A percentile compares a stretch with the other conserved stretches of the same genome.
phyloP scores from a whole-genome alignment of 2,888 invertebrate genomes.

The Latrodectus hesperus region DNA sequence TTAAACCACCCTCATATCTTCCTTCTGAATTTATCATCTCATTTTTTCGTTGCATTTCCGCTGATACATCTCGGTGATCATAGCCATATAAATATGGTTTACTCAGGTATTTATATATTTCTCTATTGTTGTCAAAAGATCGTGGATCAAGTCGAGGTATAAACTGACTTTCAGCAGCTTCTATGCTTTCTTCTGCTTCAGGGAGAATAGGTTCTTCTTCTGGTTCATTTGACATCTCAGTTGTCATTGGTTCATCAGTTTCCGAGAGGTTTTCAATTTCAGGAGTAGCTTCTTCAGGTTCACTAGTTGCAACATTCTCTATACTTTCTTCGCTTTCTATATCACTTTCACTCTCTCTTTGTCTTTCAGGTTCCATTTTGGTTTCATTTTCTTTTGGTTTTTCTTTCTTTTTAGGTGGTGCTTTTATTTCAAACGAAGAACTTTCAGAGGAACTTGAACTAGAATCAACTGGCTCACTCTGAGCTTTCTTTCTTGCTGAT shows the following conservation, averaged over 20 bases:
- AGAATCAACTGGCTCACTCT: slow-evolving; percentile 21
- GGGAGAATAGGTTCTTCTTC: slow-evolving; percentile 5
- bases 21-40: background rate
- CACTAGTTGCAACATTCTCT: background rate
- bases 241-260: background rate
- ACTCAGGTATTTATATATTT: background rate
- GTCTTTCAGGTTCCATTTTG: slow-evolving; percentile 19
- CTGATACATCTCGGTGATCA: background rate
- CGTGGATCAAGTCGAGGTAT: background rate
- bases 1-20: slow-evolving; percentile 6
- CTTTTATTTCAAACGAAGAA: slow-evolving; percentile 44
- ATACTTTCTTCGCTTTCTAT: slow-evolving; percentile 14
- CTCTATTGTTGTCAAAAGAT: background rate
- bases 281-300: slow-evolving; percentile 8
- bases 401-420: slow-evolving; percentile 1
- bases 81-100: slow-evolving; percentile 26
- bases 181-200: slow-evolving; percentile 48
- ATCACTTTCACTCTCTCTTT: slow-evolving; percentile 8
- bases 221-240: background rate
- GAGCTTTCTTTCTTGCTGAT: slow-evolving; percentile 26
- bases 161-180: slow-evolving; percentile 38
- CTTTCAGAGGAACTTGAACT: slow-evolving; percentile 55
- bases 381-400: background rate
- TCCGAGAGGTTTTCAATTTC: slow-evolving; percentile 8
- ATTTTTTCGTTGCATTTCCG: too few species aligned